Percentiles rank a stretch among this genome's conserved stretches.
Evolutionary conservation across 2,797 vertebrate genomes (phyloP).

Genomic region (Amniataba percoides): DNA sequence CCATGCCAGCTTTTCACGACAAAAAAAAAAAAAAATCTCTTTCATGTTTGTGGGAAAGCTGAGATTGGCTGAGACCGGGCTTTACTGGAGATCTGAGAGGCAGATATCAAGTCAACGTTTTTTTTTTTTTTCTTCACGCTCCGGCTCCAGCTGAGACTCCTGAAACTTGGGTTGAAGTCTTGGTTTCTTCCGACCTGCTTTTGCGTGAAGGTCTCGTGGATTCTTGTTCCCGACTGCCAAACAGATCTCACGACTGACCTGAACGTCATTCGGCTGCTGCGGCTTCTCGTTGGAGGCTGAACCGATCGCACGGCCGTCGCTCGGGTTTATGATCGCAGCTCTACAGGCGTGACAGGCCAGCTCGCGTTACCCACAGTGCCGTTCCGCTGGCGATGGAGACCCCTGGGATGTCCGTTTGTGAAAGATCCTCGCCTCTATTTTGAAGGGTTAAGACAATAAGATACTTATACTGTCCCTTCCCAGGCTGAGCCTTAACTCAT

Average conservation of each 20-base stretch:
- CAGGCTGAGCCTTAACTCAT: slow-evolving; percentile 68
- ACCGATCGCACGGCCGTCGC: neutral
- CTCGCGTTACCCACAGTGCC: slow-evolving; percentile 56
- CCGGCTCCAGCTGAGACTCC: slow-evolving; percentile 48
- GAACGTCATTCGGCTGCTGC: neutral
- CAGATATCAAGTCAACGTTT: slow-evolving; percentile 75
- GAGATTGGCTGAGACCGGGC: slow-evolving; percentile 76
- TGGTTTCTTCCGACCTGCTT: slow-evolving; percentile 9
- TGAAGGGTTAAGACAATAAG: slow-evolving; percentile 77
- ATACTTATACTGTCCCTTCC: slow-evolving; percentile 74
- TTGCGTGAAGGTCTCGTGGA: neutral
- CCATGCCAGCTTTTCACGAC: slow-evolving; percentile 67
- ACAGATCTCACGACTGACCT: neutral
- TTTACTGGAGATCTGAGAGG: slow-evolving; percentile 79
- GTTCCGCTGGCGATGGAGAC: slow-evolving; percentile 38
- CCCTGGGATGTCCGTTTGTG: slow-evolving; percentile 51
- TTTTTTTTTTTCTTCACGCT: slow-evolving; percentile 35
- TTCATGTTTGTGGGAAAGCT: slow-evolving; percentile 84
- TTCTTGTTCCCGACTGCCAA: neutral
- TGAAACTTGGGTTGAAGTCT: slow-evolving; percentile 36
- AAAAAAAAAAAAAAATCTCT: slow-evolving; percentile 58
- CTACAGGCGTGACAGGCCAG: slow-evolving; percentile 36
- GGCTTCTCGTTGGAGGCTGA: neutral
- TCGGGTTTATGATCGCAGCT: slow-evolving; percentile 26
- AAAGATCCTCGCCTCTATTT: slow-evolving; percentile 45